Percentiles rank a stretch among this genome's conserved stretches.
Conservation (phyloP, 2,888 invertebrate species). For the Heliconius erato region DNA sequence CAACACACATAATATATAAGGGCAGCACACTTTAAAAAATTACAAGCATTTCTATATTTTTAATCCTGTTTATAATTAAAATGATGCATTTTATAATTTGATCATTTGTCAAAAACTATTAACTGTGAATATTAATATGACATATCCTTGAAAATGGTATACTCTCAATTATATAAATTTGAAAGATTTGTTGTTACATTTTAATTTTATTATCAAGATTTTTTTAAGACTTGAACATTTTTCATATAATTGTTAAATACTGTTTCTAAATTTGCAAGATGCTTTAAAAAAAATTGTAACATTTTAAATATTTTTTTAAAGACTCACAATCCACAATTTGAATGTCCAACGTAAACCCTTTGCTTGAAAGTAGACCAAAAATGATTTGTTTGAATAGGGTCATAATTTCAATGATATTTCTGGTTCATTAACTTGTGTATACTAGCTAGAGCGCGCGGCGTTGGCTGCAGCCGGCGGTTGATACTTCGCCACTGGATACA, state of each 20-base stretch:
- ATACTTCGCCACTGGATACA: slow-evolving; percentile 74
- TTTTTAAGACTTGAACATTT: not conserved
- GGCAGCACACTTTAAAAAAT: slow-evolving; percentile 12
- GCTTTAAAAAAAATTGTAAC: not conserved
- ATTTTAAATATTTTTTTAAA: not conserved
- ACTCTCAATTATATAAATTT: not conserved
- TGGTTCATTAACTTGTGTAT: slow-evolving; percentile 15
- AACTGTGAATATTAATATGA: not conserved
- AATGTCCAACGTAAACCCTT: not conserved
- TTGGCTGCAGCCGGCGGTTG: slow-evolving; percentile 59
- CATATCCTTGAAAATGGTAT: not conserved
- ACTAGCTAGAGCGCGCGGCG: slow-evolving; percentile 61
- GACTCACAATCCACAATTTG: not conserved
- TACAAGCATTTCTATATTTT: slow-evolving; percentile 13
- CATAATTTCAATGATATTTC: slow-evolving; percentile 10
- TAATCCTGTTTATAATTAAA: slow-evolving; percentile 7
- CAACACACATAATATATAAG: slow-evolving; percentile 20
- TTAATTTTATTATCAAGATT: too few species aligned
- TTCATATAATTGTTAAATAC: not conserved
- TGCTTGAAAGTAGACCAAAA: not conserved
- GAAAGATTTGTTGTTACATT: not conserved
- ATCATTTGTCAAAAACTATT: not conserved
- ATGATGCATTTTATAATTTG: slow-evolving; percentile 6
- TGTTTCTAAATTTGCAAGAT: not conserved
- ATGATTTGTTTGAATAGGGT: not conserved